Evolutionary conservation across 2,888 invertebrate species (phyloP), one percentile per base, ranked within the genome.

Genomic region (Camponotus fellah): DNA sequence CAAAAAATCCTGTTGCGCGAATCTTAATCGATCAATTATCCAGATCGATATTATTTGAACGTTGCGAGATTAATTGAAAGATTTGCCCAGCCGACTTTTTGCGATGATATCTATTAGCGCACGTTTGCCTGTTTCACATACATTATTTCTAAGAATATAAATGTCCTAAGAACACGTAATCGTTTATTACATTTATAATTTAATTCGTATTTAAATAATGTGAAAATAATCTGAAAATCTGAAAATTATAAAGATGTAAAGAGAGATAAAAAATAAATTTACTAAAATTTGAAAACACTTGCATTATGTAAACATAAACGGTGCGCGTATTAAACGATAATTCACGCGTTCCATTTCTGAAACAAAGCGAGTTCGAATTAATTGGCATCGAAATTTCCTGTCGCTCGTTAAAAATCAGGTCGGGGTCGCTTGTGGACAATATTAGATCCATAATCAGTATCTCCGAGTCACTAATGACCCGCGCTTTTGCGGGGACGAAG

Each of bases 391-490:
- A 65, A 65, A 77, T 82, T 12, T 56, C n/a, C 32, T 26, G 32
- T 43, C 8, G 17, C 53, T 17, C 37, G 53, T 60, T 60, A 43
- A 79, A 77, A 86, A 82, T 74, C 26, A 60, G 86, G 76, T 72
- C 86, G 85, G 68, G 86, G 82, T 68, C 77, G 6, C 46, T 4
- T 32, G 81, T 34, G 34, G 8, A 58, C 37, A 46, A 64, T 79
- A 84, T 84, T 74, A 68, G 56, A 84, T 77, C 69, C 49, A 77
- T 82, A 84, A 84, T 84, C 77, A 37, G 76, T 74, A 10, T 62
- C 66, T 69, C 65, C 58, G 14, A 62, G 68, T 21, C 74, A 79
- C 64, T 84, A 86, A 74, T 82, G 82, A 76, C 40, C 71, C 32
- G 14, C 43, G 58, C 26, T 72, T 60, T 58, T 72, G 62, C 40